phyloP scores from a whole-genome alignment of 2,888 invertebrate species.

The Euproctis similis region DNA sequence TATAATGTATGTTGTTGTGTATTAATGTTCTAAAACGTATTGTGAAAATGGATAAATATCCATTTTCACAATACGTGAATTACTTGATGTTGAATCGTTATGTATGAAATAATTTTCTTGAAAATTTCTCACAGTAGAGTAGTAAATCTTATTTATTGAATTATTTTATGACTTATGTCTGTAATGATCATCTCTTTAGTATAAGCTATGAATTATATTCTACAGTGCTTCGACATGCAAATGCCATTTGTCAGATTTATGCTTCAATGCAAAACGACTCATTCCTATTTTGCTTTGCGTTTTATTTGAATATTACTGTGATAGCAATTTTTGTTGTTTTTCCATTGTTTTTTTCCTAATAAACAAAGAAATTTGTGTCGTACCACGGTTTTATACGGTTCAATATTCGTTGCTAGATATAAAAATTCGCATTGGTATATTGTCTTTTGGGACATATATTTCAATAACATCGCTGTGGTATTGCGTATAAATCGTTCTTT shows the following conservation, averaged over 20 bases:
- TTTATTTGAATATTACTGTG: slow-evolving; percentile 56
- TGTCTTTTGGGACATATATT: slow-evolving; percentile 69
- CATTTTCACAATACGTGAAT: too few species aligned
- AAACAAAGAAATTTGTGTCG: slow-evolving; percentile 29
- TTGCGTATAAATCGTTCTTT: slow-evolving; percentile 65
- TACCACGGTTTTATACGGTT: slow-evolving; percentile 32
- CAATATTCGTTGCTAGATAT: slow-evolving; percentile 30
- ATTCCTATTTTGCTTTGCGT: slow-evolving; percentile 56
- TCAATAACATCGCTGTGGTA: slow-evolving; percentile 62
- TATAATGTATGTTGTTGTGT: too few species aligned
- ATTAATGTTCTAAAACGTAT: too few species aligned
- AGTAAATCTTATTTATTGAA: too few species aligned
- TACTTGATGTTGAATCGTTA: too few species aligned
- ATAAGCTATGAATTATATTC: slow-evolving; percentile 33
- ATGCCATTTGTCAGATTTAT: slow-evolving; percentile 60
- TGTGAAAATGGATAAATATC: too few species aligned
- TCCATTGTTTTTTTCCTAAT: slow-evolving; percentile 25
- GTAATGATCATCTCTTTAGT: slow-evolving; percentile 14
- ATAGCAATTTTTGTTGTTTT: slow-evolving; percentile 55
- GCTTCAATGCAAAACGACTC: slow-evolving; percentile 55
- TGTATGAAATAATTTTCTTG: too few species aligned
- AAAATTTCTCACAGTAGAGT: too few species aligned
- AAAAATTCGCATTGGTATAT: slow-evolving; percentile 35
- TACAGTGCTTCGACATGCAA: slow-evolving; percentile 46
- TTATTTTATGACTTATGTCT: slow-evolving; percentile 4